Percentiles rank a stretch among this genome's conserved stretches.
phyloP scores from a whole-genome alignment of 1,140 invertebrate species.

The Calephelis nemesis region DNA sequence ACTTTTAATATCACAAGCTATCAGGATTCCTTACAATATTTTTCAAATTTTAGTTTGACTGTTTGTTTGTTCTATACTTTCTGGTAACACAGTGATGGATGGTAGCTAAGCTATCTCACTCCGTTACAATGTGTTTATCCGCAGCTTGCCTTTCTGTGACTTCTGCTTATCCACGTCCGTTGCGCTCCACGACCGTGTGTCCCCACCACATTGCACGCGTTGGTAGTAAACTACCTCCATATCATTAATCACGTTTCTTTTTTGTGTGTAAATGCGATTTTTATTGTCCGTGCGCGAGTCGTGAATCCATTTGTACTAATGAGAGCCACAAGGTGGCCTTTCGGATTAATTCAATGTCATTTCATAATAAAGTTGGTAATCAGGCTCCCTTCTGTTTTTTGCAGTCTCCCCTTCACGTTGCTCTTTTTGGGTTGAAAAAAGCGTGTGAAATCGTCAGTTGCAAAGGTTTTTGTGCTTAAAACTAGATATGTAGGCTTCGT shows the following conservation, averaged over 20 bases:
- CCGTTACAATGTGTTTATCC: no score
- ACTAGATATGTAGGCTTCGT: neutral
- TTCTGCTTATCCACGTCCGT: constrained; percentile 18
- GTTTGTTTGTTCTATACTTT: no score
- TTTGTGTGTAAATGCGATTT: constrained; percentile 72
- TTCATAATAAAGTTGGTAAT: constrained; percentile 55
- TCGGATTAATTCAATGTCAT: constrained; percentile 67
- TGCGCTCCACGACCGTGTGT: constrained; percentile 30
- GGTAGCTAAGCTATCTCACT: no score
- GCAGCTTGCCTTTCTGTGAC: no score
- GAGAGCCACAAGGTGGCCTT: constrained; percentile 67
- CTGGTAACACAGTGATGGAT: no score
- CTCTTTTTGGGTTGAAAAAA: constrained; percentile 32
- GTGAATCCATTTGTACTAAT: constrained; percentile 72
- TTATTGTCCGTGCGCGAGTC: constrained; percentile 62
- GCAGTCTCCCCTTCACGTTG: constrained; percentile 31
- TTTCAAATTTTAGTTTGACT: no score
- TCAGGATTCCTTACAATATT: no score
- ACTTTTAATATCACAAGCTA: no score
- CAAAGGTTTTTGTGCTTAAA: neutral
- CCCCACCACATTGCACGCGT: constrained; percentile 28
- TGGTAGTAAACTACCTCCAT: constrained; percentile 42
- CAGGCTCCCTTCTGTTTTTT: constrained; percentile 44
- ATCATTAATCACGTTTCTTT: constrained; percentile 72
- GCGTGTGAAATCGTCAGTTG: constrained; percentile 42